phyloP scores from a whole-genome alignment of 2,888 invertebrate genomes.

The Caradrina clavipalpis region DNA sequence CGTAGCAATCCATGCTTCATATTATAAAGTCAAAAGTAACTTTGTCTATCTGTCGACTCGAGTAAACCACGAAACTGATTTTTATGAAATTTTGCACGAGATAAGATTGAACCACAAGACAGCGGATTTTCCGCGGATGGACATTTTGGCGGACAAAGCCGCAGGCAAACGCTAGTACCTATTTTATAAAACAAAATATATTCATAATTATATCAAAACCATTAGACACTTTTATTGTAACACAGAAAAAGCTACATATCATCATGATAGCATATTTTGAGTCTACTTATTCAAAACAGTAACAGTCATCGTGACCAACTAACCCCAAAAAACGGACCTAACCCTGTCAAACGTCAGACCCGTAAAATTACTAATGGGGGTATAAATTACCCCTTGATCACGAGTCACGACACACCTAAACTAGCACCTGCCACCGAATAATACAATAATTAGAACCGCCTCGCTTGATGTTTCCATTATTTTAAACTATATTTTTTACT shows the following conservation, averaged over 20 bases:
- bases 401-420: slow-evolving; percentile 50
- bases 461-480: slow-evolving; percentile 65
- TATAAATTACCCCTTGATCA: slow-evolving; percentile 79
- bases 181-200: slow-evolving; percentile 8
- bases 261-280: slow-evolving; percentile 22
- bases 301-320: slow-evolving; percentile 58
- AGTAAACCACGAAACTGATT: no score
- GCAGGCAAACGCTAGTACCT: no score
- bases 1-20: no score
- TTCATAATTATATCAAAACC: slow-evolving; percentile 4
- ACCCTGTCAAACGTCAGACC: slow-evolving; percentile 71
- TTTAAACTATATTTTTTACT: slow-evolving; percentile 67
- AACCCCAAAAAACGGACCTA: slow-evolving; percentile 63
- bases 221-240: slow-evolving; percentile 22
- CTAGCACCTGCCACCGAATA: slow-evolving; percentile 82
- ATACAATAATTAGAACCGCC: slow-evolving; percentile 65
- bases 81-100: no score
- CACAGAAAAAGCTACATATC: slow-evolving; percentile 17
- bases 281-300: slow-evolving; percentile 45
- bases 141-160: no score
- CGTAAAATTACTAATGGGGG: slow-evolving; percentile 82
- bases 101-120: no score
- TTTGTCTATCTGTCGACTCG: no score
- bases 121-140: no score
- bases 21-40: no score